phyloP scores from a whole-genome alignment of 2,797 vertebrate genomes.

The Danio choprae region DNA sequence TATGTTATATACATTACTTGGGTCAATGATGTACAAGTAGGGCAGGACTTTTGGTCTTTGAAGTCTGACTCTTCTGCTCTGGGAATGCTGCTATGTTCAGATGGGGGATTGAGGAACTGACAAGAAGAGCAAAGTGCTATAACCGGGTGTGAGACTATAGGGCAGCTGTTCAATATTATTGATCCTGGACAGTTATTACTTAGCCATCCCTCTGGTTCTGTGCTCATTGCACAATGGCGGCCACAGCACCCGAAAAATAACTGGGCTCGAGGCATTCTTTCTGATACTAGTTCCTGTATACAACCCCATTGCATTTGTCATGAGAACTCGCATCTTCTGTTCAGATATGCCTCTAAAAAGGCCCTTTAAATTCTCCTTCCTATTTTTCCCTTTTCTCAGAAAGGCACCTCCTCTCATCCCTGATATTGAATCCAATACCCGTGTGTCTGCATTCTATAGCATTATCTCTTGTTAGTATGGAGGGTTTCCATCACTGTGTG shows the following conservation, averaged over 20 bases:
- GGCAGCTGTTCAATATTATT: slow-evolving; percentile 37
- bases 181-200: slow-evolving; percentile 42
- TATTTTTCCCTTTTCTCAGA: slow-evolving; percentile 10
- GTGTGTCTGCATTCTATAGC: slow-evolving; percentile 27
- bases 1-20: slow-evolving; percentile 31
- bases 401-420: slow-evolving; percentile 48
- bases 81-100: slow-evolving; percentile 33
- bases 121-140: slow-evolving; percentile 35
- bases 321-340: neutral
- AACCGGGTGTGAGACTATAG: slow-evolving; percentile 38
- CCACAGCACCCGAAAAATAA: neutral
- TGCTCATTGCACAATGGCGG: neutral
- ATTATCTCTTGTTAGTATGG: slow-evolving; percentile 14
- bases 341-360: neutral
- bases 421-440: slow-evolving; percentile 37
- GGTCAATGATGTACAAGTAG: slow-evolving; percentile 33
- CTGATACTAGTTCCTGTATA: neutral
- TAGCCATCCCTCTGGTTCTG: slow-evolving; percentile 26
- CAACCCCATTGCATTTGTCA: slow-evolving; percentile 7
- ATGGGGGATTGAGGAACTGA: slow-evolving; percentile 12
- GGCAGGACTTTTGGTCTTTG: slow-evolving; percentile 16
- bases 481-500: slow-evolving; percentile 39
- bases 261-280: neutral
- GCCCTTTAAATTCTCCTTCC: neutral
- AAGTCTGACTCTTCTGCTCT: slow-evolving; percentile 38